Evolutionary conservation across 2,888 invertebrate species (phyloP), one percentile per base, ranked within the genome.

Genomic region (Rhyacophila evoluta): DNA sequence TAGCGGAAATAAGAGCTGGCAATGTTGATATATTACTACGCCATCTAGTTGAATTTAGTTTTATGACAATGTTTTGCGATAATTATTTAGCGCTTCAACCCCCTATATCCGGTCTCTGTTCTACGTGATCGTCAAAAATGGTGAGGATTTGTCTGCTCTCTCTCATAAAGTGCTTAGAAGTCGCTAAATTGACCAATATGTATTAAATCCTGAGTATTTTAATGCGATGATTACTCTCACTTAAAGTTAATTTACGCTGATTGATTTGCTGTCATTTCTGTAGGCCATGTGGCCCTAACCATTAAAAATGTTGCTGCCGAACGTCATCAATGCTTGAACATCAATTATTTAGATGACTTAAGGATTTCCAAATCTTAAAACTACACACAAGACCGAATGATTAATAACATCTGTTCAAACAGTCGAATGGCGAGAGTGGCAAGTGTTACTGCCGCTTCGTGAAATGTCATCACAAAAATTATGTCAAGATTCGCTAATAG

Each of bases 231-330:
- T n/a, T n/a, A n/a, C n/a, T n/a, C n/a, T n/a, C n/a, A n/a, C n/a
- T n/a, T n/a, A n/a, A n/a, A n/a, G n/a, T n/a, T n/a, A 37, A 37
- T 37, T 37, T 37, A 37, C 6, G 37, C 19, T 12, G 3, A 41
- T 10, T 15, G 19, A 2, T 70, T 2, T 5, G 67, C 75, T 75
- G 79, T 79, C 72, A 75, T 27, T 55, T 15, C 41, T 38, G 15
- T 15, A 10, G 19, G 74, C 79, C 79, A 79, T 79, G 79, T 77
- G 79, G 79, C 79, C 69, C 72, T 76, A 76, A 79, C 76, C 79
- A 41, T 55, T 38, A 74, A 74, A 74, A 33, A 29, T 19, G 25
- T 55, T 25, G 25, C 55, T 0, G 19, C n/a, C 19, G 55, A 55
- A 55, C 25, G 25, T 55, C 55, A 25, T 10, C 55, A 55, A 55